Conservation (phyloP, 2,797 vertebrate genomes). For the Kryptolebias ocellatus region DNA sequence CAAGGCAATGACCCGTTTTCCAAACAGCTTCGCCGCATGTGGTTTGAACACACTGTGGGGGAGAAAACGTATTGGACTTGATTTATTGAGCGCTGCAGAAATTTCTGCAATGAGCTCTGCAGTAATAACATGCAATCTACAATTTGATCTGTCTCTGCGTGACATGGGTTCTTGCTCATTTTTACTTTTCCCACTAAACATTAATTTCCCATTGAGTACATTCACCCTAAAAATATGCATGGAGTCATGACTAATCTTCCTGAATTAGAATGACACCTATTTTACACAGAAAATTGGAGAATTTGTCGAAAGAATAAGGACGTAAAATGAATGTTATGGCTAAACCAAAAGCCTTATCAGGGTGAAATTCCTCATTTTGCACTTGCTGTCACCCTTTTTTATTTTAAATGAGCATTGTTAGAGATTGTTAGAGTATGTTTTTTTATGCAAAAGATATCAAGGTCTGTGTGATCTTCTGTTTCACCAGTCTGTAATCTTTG, state of each 20-base stretch:
- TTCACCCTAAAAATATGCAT: background rate
- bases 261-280: constrained; percentile 9
- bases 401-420: constrained; percentile 11
- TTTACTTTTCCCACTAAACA: constrained; percentile 11
- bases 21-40: constrained; percentile 69
- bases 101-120: constrained; percentile 32
- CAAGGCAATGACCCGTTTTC: constrained; percentile 74
- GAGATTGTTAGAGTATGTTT: constrained; percentile 5
- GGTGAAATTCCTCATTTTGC: background rate
- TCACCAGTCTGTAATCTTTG: constrained; percentile 11
- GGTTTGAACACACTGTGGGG: constrained; percentile 56
- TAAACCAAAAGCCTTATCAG: background rate
- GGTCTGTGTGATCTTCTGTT: constrained; percentile 25
- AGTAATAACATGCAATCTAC: constrained; percentile 45
- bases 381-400: constrained; percentile 5
- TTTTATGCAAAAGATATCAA: constrained; percentile 3
- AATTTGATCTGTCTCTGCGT: constrained; percentile 31
- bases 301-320: background rate
- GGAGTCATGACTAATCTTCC: constrained; percentile 8
- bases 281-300: constrained; percentile 12
- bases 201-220: constrained; percentile 14
- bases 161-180: constrained; percentile 20
- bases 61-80: constrained; percentile 57
- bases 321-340: background rate
- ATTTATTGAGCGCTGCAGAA: constrained; percentile 56